A percentile compares a stretch with the other conserved stretches of the same genome.
Evolutionary conservation across 1,140 invertebrate species (phyloP).

Genomic region (Aporrectodea caliginosa): DNA sequence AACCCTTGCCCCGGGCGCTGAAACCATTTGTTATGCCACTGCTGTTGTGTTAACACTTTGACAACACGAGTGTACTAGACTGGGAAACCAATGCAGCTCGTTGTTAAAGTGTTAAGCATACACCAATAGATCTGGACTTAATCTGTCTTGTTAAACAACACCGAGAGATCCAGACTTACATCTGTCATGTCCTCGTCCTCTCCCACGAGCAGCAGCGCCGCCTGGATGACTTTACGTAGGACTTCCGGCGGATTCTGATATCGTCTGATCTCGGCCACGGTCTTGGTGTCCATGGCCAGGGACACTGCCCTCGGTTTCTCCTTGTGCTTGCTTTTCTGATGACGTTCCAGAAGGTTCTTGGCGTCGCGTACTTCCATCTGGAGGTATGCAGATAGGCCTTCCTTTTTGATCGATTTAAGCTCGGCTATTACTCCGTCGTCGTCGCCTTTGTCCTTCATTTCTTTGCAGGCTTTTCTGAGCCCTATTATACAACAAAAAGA

Average conservation of each 20-base stretch:
- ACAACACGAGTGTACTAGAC: background rate
- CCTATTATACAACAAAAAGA: background rate
- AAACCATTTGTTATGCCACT: background rate
- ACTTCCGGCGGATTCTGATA: conserved; percentile 15
- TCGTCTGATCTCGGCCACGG: conserved; percentile 29
- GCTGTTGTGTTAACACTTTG: background rate
- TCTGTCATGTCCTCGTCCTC: conserved; percentile 30
- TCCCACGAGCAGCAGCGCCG: conserved; percentile 20
- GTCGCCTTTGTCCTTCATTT: background rate
- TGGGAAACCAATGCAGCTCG: background rate
- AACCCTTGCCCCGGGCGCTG: no score
- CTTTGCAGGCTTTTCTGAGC: background rate
- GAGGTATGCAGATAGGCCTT: background rate
- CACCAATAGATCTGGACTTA: background rate
- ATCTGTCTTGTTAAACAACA: no score
- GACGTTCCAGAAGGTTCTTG: background rate
- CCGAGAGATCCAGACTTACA: conserved; percentile 12
- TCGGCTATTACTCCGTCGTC: background rate
- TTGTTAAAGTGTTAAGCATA: background rate
- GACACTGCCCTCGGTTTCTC: background rate
- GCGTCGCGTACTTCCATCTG: background rate
- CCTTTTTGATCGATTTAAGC: background rate
- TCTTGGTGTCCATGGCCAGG: conserved; percentile 29
- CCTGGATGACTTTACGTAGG: conserved; percentile 30
- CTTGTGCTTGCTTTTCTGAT: background rate